Conservation (phyloP, 2,888 invertebrate genomes). For the Dicranocentrus wangi region DNA sequence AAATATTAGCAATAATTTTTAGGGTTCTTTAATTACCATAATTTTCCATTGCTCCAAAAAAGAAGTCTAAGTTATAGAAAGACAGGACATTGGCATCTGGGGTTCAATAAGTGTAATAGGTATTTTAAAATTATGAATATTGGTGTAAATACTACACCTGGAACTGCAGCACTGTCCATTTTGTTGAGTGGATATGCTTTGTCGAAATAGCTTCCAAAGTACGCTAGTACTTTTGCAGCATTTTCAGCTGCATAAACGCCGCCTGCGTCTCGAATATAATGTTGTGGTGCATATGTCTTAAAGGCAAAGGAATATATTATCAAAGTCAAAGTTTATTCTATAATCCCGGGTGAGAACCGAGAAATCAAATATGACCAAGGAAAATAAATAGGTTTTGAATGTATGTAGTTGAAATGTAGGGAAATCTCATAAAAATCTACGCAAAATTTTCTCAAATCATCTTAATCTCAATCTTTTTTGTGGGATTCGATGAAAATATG, state of each 20-base stretch:
- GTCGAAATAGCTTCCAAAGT: conserved; percentile 52
- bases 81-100: conserved; percentile 1
- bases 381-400: too few relatives aligned
- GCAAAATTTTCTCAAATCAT: too few relatives aligned
- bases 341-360: too few relatives aligned
- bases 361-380: too few relatives aligned
- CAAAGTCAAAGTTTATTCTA: background rate
- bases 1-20: too few relatives aligned
- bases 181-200: conserved; percentile 57
- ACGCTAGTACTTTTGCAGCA: conserved; percentile 53
- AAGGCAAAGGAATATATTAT: background rate
- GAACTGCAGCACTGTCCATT: conserved; percentile 69
- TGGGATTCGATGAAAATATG: too few relatives aligned
- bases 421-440: too few relatives aligned
- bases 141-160: too few relatives aligned
- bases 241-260: conserved; percentile 64
- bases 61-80: too few relatives aligned
- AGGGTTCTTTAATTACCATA: conserved; percentile 55
- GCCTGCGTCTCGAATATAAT: conserved; percentile 55
- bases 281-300: conserved; percentile 66
- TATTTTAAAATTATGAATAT: background rate
- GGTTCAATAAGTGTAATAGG: too few relatives aligned
- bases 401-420: too few relatives aligned
- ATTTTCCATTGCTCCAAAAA: conserved; percentile 65
- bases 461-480: too few relatives aligned